Evolutionary conservation across 2,797 vertebrate genomes (phyloP).

Genomic region (Astyanax mexicanus): DNA sequence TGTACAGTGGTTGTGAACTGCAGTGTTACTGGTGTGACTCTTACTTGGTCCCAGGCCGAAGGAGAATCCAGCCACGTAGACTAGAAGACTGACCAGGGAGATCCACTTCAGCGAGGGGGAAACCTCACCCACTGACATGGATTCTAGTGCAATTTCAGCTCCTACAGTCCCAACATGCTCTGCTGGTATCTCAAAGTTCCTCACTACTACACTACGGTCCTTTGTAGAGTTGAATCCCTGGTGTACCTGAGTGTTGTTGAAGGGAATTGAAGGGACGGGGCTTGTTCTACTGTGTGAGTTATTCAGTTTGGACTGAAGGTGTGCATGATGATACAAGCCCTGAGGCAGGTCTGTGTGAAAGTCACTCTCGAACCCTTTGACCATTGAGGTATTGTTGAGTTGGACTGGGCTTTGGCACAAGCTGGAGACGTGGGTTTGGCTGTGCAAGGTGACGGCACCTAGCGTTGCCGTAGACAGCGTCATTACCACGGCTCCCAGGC

Average conservation of each 20-base stretch:
- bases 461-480: constrained; percentile 83
- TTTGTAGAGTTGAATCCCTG: constrained; percentile 46
- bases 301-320: constrained; percentile 38
- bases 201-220: constrained; percentile 22
- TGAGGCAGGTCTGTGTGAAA: constrained; percentile 44
- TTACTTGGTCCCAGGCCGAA: constrained; percentile 96
- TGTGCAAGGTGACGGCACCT: constrained; percentile 85
- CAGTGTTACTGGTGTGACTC: constrained; percentile 56
- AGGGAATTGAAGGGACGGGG: not conserved
- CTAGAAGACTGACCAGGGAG: constrained; percentile 88
- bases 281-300: not conserved
- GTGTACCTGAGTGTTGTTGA: constrained; percentile 34
- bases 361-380: constrained; percentile 56
- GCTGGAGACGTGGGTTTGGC: constrained; percentile 83
- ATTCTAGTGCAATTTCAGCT: constrained; percentile 37
- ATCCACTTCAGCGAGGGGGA: constrained; percentile 87
- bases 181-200: constrained; percentile 14
- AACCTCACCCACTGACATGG: constrained; percentile 52
- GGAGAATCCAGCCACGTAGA: constrained; percentile 93
- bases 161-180: constrained; percentile 30
- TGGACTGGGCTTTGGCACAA: constrained; percentile 80
- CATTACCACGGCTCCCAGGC: constrained; percentile 88
- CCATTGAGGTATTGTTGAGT: constrained; percentile 71
- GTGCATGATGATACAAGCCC: constrained; percentile 39
- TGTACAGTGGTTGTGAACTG: not conserved